Percentiles rank a stretch among this genome's conserved stretches.
These are phyloP conservation scores for Nycteola revayana DNA, from an alignment of 2,888 invertebrate genomes.

Conservation along the genomic window DNA sequence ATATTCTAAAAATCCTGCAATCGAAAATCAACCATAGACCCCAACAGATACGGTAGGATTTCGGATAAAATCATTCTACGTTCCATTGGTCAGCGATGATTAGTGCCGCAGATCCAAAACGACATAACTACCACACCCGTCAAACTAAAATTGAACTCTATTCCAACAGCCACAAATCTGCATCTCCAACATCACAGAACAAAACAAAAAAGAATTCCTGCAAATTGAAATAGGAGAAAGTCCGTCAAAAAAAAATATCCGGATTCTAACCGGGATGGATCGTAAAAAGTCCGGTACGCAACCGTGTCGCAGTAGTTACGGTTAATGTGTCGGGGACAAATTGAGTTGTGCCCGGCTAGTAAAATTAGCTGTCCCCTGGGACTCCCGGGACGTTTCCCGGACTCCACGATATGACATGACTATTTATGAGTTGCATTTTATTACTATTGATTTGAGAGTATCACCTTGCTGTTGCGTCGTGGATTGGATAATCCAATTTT, in stretches of 20 bases:
- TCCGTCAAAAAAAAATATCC: constrained; percentile 47
- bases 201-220: constrained; percentile 51
- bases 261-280: constrained; percentile 54
- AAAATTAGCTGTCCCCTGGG: constrained; percentile 73
- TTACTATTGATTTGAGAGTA: constrained; percentile 14
- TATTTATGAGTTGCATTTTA: constrained; percentile 31
- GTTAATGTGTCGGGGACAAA: constrained; percentile 77
- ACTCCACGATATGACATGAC: constrained; percentile 33
- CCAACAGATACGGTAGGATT: constrained; percentile 27
- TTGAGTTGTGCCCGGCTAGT: constrained; percentile 73
- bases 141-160: constrained; percentile 37
- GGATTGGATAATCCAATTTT: no score
- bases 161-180: constrained; percentile 5
- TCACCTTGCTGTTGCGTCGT: no score
- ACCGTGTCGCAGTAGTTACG: constrained; percentile 73
- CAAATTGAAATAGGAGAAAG: constrained; percentile 75
- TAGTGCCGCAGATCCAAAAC: constrained; percentile 45
- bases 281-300: constrained; percentile 72
- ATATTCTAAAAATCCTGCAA: constrained; percentile 22
- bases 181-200: constrained; percentile 7
- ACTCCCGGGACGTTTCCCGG: constrained; percentile 28
- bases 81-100: constrained; percentile 70
- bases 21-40: constrained; percentile 34
- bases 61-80: constrained; percentile 11
- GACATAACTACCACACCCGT: constrained; percentile 31